phyloP scores from a whole-genome alignment of 2,113 vertebrate species.

The Phoenicopterus ruber region DNA sequence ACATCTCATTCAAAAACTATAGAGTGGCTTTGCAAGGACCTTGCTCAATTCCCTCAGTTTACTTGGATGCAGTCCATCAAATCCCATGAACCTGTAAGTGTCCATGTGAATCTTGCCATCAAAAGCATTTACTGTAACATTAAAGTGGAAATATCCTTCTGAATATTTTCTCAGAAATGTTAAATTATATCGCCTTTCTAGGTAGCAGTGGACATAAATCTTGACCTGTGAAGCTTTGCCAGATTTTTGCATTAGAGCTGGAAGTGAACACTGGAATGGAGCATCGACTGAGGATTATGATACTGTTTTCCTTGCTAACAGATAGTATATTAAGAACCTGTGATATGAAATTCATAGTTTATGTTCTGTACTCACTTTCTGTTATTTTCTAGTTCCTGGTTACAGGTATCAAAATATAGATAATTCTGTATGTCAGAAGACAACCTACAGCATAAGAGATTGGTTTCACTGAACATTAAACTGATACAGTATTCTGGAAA shows the following conservation, averaged over 20 bases:
- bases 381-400: not conserved
- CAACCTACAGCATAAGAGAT: not conserved
- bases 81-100: not conserved
- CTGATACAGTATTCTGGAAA: not conserved
- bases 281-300: not conserved
- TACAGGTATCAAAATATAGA: not conserved
- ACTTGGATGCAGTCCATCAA: not conserved
- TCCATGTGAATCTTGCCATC: not conserved
- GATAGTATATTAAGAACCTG: not conserved
- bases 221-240: not conserved
- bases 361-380: not conserved
- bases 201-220: not conserved
- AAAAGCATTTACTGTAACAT: not conserved
- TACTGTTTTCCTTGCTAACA: not conserved
- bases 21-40: not conserved
- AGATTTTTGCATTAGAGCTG: not conserved
- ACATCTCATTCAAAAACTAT: not conserved
- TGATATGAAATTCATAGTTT: not conserved
- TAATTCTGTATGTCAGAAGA: not conserved
- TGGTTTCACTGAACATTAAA: not conserved
- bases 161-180: not conserved
- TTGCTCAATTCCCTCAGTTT: not conserved
- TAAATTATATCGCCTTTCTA: not conserved
- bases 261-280: not conserved
- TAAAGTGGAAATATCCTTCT: not conserved